phyloP scores from a whole-genome alignment of 30 jellyfish, hydroid and myxozoan species.

The Catostylus mosaicus region DNA sequence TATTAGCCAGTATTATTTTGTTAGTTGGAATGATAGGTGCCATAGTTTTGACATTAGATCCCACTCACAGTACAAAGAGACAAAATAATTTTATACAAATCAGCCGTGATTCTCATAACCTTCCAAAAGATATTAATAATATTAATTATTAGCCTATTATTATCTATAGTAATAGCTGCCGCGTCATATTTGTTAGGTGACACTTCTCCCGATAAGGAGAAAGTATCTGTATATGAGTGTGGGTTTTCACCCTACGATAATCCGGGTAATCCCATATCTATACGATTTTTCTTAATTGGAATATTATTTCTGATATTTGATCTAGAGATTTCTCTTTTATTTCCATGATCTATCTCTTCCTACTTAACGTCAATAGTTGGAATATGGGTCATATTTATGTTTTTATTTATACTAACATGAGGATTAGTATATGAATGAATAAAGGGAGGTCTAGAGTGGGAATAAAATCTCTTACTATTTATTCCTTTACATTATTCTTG shows the following conservation, averaged over 20 bases:
- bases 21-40: conserved; percentile 46
- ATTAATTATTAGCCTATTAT: not conserved
- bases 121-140: not conserved
- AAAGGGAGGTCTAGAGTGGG: conserved; percentile 68
- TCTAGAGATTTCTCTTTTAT: conserved; percentile 41
- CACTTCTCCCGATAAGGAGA: conserved; percentile 46
- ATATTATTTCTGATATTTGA: conserved; percentile 48
- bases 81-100: conserved; percentile 27
- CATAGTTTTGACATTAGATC: conserved; percentile 18
- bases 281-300: conserved; percentile 50
- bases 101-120: not conserved
- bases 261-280: conserved; percentile 52
- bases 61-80: not conserved
- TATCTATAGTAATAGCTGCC: conserved; percentile 1
- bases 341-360: conserved; percentile 41
- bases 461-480: not conserved
- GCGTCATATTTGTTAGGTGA: conserved; percentile 10
- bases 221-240: conserved; percentile 55
- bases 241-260: conserved; percentile 60
- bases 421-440: conserved; percentile 53
- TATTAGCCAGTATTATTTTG: conserved; percentile 21
- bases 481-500: conserved; percentile 7
- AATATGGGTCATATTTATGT: not conserved
- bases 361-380: not conserved
- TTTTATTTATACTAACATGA: conserved; percentile 11